These are phyloP conservation scores for Antechinus stuartii DNA, from an alignment of 2,113 vertebrate genomes.

Conservation along the genomic window DNA sequence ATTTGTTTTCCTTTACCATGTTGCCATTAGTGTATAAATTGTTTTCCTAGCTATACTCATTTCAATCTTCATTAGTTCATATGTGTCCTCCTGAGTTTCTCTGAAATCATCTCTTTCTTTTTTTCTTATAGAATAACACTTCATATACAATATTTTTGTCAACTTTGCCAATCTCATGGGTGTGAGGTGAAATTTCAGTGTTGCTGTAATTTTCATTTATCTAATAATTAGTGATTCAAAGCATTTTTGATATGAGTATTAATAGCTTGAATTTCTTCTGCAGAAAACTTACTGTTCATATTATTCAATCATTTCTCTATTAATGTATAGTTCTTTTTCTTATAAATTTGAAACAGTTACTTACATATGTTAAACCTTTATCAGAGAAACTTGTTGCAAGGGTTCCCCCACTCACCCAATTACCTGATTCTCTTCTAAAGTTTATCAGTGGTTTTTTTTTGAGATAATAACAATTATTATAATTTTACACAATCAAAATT, in stretches of 20 bases:
- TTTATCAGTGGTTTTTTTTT: background rate
- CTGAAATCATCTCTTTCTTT: background rate
- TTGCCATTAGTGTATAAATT: no score
- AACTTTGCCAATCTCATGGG: background rate
- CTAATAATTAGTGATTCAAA: background rate
- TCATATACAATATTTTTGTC: background rate
- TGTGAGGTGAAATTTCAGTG: background rate
- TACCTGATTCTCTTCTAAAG: background rate
- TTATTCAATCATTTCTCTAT: background rate
- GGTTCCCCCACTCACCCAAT: background rate
- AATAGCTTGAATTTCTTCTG: background rate
- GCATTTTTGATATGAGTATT: background rate
- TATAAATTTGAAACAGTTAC: background rate
- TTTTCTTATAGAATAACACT: background rate
- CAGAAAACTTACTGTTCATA: background rate
- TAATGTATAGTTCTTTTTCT: background rate
- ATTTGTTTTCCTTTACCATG: no score
- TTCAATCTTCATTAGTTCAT: background rate
- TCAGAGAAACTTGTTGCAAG: background rate
- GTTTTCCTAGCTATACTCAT: no score
- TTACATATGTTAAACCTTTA: background rate
- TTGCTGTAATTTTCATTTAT: background rate
- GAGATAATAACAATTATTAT: background rate
- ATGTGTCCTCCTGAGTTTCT: background rate
- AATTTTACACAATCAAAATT: background rate